Conservation (phyloP, 2,113 vertebrate genomes). For the Spheniscus mendiculus region DNA sequence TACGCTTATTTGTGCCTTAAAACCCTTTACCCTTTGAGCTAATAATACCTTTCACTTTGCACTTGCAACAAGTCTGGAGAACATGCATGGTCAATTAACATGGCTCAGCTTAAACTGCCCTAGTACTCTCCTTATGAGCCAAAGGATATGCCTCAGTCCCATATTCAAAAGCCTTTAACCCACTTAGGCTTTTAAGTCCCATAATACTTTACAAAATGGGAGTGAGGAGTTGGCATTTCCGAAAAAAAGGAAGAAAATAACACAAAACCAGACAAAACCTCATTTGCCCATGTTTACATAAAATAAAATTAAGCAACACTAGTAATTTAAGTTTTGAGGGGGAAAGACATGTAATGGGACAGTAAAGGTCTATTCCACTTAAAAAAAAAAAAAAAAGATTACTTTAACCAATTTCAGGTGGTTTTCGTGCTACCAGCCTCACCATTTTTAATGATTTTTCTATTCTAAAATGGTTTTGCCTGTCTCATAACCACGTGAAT, state of each 20-base stretch:
- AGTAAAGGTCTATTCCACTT: background rate
- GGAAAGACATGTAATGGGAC: background rate
- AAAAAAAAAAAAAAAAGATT: background rate
- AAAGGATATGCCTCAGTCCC: background rate
- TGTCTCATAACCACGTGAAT: background rate
- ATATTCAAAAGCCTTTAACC: background rate
- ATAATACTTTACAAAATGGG: background rate
- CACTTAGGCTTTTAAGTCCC: background rate
- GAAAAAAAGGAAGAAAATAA: too few relatives aligned
- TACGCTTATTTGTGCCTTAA: background rate
- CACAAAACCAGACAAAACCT: background rate
- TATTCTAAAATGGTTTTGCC: background rate
- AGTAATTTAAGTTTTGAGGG: background rate
- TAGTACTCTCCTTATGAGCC: background rate
- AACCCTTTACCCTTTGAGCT: background rate
- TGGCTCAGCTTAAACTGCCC: background rate
- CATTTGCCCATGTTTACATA: rapidly evolving
- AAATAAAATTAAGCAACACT: background rate
- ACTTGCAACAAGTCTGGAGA: background rate
- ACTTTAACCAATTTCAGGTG: background rate
- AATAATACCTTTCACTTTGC: background rate
- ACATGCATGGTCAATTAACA: background rate
- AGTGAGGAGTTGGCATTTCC: background rate
- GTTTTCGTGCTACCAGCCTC: background rate
- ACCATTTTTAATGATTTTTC: background rate